Evolutionary conservation across 1,140 invertebrate species (phyloP), one percentile per base, ranked within the genome.

Genomic region (Drepana arcuata): DNA sequence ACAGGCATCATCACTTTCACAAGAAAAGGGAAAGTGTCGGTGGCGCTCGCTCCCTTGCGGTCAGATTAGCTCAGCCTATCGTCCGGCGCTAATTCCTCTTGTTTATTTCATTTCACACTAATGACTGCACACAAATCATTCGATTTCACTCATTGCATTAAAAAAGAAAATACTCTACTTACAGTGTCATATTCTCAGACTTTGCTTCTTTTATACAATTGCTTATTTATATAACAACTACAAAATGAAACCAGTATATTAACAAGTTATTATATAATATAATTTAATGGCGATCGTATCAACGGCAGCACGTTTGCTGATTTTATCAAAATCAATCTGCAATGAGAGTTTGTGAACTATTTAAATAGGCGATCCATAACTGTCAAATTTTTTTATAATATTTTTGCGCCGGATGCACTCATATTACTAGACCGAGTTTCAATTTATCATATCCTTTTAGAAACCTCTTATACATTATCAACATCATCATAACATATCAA

Each of bases 1-100:
- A 46, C 60, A 51, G 51, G 61, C 67, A 77, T 81, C 77, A 81
- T 79, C 77, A 75, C 77, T 81, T 81, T 81, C 77, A 77, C 77
- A 77, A 71, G 69, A 73, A 75, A 81, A 81, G 69, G 70, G 77
- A 79, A 79, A 81, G 77, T 69, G 41, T 48, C 14, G 34, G 42
- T 70, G 66, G 61, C 67, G 70, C 56, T 48, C 67, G 64, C 45
- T 78, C 70, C 74, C 77, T 77, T 81, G 74, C 69, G 77, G 72
- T 79, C 69, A 71, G 65, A 67, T 72, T 63, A 65, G 45, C 49
- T 62, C 42, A 36, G 60, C 48, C 58, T 62, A 64, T 71, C 53
- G 63, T 51, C 56, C 71, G 58, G 48, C 49, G 53, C 56, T 78
- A 72, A 78, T 78, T 74, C 67, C 57, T 69, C 65, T 72, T 69